Evolutionary conservation across 2,797 vertebrate genomes (phyloP), one percentile per base, ranked within the genome.

Genomic region (Poeciliopsis presidionis): DNA sequence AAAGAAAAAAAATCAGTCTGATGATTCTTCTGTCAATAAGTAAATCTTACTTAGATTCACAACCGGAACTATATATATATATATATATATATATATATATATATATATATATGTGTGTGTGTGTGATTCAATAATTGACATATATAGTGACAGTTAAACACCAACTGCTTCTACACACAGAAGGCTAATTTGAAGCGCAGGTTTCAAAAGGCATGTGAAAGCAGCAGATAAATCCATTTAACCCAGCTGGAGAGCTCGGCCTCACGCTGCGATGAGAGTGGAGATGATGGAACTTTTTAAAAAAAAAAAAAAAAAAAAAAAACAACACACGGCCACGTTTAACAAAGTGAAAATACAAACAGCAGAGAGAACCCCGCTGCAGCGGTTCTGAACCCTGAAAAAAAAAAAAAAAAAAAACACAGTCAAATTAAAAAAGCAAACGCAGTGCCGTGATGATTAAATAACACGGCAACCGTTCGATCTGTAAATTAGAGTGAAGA

Each of bases 241-340:
- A 43, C 72, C 43, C 49, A 55, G 72, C 36, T 41, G 72, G 72
- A 41, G 36, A 57, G 72, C 72, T 14, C 36, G 41, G 72, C 51
- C 13, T 73, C 72, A 73, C 33, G 11, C 51, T 73, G 72, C 4
- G 72, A 73, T 55, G 57, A 73, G 72, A 57, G 51, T 36, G 2
- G 36, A 51, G 71, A 57, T n/a, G 72, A 39, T 7, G 22, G 51
- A 39, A 39, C 30, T 1, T 51, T 33, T 33, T 33, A 33, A 33
- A 33, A 33, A 33, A 33, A 33, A 2, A 33, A 33, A 33, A 33
- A 33, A 33, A 33, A 33, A 33, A 33, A 1, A 30, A 30, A 1
- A 30, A 33, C 2, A 33, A 33, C 20, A 49, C 18, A 47, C 30
- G 9, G 72, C 72, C 33, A n/a, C 20, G 22, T 55, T 53, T 39